phyloP scores from a whole-genome alignment of 2,797 vertebrate species.

The Pantherophis alleghaniensis region DNA sequence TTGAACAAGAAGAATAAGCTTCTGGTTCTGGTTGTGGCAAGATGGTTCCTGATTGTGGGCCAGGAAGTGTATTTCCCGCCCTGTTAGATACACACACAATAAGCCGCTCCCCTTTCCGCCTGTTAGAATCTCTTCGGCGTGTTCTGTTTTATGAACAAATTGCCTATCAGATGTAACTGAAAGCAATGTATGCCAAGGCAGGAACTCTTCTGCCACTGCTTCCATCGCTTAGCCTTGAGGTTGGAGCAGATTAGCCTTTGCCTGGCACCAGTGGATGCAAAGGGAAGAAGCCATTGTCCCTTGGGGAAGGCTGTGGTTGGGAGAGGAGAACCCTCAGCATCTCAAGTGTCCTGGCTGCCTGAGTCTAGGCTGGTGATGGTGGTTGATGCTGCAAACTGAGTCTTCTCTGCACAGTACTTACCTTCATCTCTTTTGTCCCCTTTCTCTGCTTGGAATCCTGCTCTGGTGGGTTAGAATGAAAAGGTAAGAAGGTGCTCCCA shows the following conservation, averaged over 20 bases:
- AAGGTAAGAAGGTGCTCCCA: slow-evolving; percentile 91
- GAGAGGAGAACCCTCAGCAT: neutral
- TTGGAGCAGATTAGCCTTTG: neutral
- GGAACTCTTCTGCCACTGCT: neutral
- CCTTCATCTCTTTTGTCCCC: slow-evolving; percentile 95
- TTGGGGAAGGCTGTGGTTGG: neutral
- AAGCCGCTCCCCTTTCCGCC: neutral
- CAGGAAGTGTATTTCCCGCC: neutral
- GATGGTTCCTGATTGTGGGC: neutral
- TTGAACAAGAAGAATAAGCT: neutral
- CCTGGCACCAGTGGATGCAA: neutral
- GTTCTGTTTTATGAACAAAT: neutral
- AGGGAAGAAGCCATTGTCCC: neutral
- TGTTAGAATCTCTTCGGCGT: neutral
- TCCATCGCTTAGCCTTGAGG: neutral
- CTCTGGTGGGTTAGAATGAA: slow-evolving; percentile 99
- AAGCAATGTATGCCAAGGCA: neutral
- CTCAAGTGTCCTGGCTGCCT: neutral
- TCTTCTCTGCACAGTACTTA: slow-evolving; percentile 77
- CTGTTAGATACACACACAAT: neutral
- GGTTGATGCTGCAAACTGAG: slow-evolving; percentile 62
- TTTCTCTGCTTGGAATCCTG: slow-evolving; percentile 98
- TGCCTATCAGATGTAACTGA: neutral
- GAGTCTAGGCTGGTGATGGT: neutral
- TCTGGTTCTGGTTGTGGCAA: neutral